These are phyloP conservation scores for Dynastes tityus DNA, from an alignment of 2,888 invertebrate genomes.

Conservation along the genomic window DNA sequence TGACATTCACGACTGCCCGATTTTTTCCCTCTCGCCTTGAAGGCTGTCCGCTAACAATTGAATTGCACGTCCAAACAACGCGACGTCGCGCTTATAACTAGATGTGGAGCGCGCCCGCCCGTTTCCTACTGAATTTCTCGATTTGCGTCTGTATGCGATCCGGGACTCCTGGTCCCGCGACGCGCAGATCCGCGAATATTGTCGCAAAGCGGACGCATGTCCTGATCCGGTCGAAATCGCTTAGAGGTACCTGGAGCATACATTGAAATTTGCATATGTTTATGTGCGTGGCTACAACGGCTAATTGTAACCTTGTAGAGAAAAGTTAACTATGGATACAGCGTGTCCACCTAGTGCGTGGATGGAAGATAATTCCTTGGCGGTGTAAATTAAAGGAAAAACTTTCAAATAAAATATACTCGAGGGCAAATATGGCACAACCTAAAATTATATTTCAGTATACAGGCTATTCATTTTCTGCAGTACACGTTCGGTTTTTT, in stretches of 20 bases:
- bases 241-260: background rate
- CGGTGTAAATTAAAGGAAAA: too few species aligned
- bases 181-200: constrained; percentile 32
- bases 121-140: constrained; percentile 13
- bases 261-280: background rate
- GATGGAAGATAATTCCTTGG: too few species aligned
- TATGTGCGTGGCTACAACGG: background rate
- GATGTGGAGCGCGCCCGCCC: constrained; percentile 18
- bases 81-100: constrained; percentile 32
- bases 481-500: too few species aligned
- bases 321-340: too few species aligned
- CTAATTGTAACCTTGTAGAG: too few species aligned
- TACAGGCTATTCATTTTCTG: too few species aligned
- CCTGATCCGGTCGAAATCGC: constrained; percentile 14
- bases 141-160: constrained; percentile 24
- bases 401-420: too few species aligned
- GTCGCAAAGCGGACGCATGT: constrained; percentile 35
- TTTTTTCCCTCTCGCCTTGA: background rate
- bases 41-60: constrained; percentile 1
- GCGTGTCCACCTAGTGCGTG: too few species aligned
- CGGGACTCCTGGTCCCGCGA: background rate
- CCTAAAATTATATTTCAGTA: too few species aligned
- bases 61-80: constrained; percentile 13
- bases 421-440: too few species aligned
- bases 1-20: background rate